Conservation (phyloP, 2,797 vertebrate genomes). For the Takifugu rubripes region DNA sequence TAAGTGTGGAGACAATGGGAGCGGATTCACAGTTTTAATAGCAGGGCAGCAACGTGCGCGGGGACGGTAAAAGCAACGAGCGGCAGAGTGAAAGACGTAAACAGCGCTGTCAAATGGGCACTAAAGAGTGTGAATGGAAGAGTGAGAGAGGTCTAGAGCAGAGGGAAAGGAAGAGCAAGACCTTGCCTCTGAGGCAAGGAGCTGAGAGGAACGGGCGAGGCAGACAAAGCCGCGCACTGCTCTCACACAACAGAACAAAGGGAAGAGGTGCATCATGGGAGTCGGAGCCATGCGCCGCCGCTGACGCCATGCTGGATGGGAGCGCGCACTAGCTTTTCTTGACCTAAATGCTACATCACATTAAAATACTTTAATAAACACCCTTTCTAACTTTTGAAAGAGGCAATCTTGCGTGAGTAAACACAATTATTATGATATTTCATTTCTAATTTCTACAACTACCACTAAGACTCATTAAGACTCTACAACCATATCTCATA, state of each 20-base stretch:
- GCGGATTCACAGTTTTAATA: conserved; percentile 20
- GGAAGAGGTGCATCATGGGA: conserved; percentile 69
- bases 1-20: conserved; percentile 15
- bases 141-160: conserved; percentile 40
- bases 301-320: conserved; percentile 54
- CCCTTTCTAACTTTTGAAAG: not conserved
- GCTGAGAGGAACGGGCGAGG: conserved; percentile 54
- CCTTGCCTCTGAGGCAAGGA: conserved; percentile 63
- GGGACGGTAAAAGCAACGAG: conserved; percentile 20
- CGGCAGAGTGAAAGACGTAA: conserved; percentile 16
- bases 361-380: not conserved
- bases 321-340: conserved; percentile 28
- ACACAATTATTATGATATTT: no score
- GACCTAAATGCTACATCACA: not conserved
- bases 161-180: conserved; percentile 47
- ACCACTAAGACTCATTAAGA: no score
- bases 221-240: conserved; percentile 68
- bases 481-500: no score
- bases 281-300: conserved; percentile 51
- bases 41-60: conserved; percentile 22
- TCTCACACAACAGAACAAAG: conserved; percentile 73
- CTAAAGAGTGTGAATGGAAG: conserved; percentile 40
- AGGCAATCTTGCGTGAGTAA: no score
- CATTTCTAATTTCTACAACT: no score
- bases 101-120: conserved; percentile 26